Evolutionary conservation across 2,888 invertebrate species (phyloP), one percentile per base, ranked within the genome.

Genomic region (Drosophila paucipuncta): DNA sequence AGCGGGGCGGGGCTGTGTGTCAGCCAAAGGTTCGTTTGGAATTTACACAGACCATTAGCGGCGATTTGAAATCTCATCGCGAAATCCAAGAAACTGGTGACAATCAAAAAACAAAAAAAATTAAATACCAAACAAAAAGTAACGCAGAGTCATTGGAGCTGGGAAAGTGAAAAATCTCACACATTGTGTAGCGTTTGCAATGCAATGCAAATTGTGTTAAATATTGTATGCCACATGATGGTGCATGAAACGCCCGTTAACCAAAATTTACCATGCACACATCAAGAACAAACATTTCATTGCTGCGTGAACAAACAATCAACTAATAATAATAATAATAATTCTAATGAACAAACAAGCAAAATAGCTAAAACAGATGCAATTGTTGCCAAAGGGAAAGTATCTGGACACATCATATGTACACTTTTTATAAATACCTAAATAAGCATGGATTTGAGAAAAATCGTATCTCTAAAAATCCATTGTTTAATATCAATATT

Each of bases 91-190:
- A 53, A 58, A 69, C 39, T n/a, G 43, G 50, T 62, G 75, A 79
- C 64, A 76, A 39, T 13, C 11, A 47, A 50, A 7, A 47, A 43
- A 53, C 9, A 22, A 22, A 16, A 41, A 28, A 11, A 52, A 63
- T 35, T 35, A 10, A 50, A 37, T 25, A 2, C 28, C 5, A 30
- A 52, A 50, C 18, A 41, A 49, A 71, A 76, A 78, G 10, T 59
- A 31, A 62, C 77, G 62, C 55, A 52, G 16, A 13, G 80, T 78
- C 78, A 78, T 72, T 53, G 80, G 11, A 28, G 64, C 59, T 78
- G 78, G 78, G 78, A 78, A 78, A 78, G 78, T 78, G 78, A 76
- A 78, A 77, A 78, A 53, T 78, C 78, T 77, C 78, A 78, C 78
- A 80, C 77, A 67, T 66, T 70, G 61, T 57, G 47, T 60, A 39